Base-by-base conservation (phyloP, 2,888 invertebrate genomes). In the Sinopyrophorus schimmeli region DNA sequence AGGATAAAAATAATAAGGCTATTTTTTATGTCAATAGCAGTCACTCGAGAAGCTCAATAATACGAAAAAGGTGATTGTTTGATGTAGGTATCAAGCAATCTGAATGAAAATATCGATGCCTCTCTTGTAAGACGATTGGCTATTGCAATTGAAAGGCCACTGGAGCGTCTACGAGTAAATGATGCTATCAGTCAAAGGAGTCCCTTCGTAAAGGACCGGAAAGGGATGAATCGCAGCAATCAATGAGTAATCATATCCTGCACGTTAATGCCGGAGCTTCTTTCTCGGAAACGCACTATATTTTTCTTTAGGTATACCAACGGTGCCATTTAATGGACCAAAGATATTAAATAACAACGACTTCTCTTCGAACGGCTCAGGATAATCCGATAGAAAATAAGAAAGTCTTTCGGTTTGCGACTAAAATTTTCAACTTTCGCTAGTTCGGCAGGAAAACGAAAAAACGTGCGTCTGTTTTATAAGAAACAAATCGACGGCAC, bases 231-330 rank as follows among this genome's bases (percentile, higher is more conserved):
- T 54, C 38, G 42, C 44, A 47, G 50, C 54, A 57, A 54, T 54
- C 54, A 57, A 49, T 54, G 57, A 49, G 49, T 57, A 57, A 57
- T 54, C 57, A 57, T 57, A 57, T 57, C 57, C 57, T 51, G 54
- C 30, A 48, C 53, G 53, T 57, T 57, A 57, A 57, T 57, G 46
- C 42, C 44, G 41, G 44, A 49, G 38, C 47, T 54, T 51, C 51
- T 40, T 37, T 35, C 40, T 18, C 35, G 23, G 38, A 38, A 47
- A 40, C 30, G 34, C 40, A 41, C 35, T 46, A 26, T 41, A 37
- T 51, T 35, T 40, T 40, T 47, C 30, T 39, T 39, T 26, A 43
- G 30, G 35, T 42, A 38, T 11, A 34, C 42, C 42, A 40, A 20
- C 10, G 28, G 28, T 30, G 39, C 15, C 32, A 27, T 23, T 15